These are phyloP conservation scores for Megaceryle torquata DNA, from an alignment of 2,113 vertebrate species.

Conservation along the genomic window DNA sequence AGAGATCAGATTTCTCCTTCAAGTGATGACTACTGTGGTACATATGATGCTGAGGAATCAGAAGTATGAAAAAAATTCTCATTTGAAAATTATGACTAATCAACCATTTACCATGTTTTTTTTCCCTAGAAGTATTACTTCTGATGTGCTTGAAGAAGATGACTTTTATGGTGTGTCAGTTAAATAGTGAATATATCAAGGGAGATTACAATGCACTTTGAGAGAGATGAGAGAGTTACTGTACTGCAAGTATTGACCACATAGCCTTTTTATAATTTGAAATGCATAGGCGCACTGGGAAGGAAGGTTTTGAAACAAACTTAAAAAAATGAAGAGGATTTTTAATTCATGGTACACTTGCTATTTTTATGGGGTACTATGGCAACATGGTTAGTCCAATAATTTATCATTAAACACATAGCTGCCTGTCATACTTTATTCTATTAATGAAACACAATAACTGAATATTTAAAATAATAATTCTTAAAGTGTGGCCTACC, in stretches of 20 bases:
- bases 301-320: slow-evolving; percentile 19
- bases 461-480: not conserved
- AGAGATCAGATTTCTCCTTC: not conserved
- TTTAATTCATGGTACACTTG: slow-evolving; percentile 7
- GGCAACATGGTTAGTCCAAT: slow-evolving; percentile 56
- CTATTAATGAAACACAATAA: slow-evolving; percentile 41
- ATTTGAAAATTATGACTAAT: not conserved
- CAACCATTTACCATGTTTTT: not conserved
- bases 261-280: not conserved
- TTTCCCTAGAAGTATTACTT: not conserved
- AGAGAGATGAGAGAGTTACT: not conserved
- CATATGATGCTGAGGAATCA: not conserved
- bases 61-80: not conserved
- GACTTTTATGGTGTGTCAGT: not conserved
- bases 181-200: not conserved
- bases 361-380: slow-evolving; percentile 59
- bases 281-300: not conserved
- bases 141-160: not conserved
- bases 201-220: not conserved
- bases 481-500: not conserved
- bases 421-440: slow-evolving; percentile 15
- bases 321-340: not conserved
- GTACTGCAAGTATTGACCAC: not conserved
- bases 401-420: slow-evolving; percentile 50
- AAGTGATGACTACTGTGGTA: not conserved